Conservation (phyloP, 2,797 vertebrate genomes). For the Pangasius sanitwongsei region DNA sequence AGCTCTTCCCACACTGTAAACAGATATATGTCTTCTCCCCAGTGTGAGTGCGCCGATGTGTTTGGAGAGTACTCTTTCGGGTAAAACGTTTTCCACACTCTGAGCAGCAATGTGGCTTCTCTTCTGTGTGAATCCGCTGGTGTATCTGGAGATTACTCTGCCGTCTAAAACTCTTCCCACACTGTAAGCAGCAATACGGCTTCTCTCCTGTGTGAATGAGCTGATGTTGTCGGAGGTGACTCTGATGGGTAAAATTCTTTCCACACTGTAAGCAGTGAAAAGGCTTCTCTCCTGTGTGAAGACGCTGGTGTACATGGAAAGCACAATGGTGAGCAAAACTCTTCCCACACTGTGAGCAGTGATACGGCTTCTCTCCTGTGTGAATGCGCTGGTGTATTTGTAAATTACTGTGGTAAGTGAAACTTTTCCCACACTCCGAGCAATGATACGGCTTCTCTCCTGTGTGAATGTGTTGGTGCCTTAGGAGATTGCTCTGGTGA, state of each 20-base stretch:
- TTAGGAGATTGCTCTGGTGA: conserved; percentile 4
- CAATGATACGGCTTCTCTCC: neutral
- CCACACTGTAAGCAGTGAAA: neutral
- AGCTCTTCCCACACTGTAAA: neutral
- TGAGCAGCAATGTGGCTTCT: neutral
- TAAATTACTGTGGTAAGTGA: neutral
- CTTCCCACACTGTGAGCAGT: neutral
- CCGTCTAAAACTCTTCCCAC: neutral
- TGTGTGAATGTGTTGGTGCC: neutral
- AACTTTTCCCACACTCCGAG: neutral
- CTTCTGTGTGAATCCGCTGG: neutral
- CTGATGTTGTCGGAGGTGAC: conserved; percentile 14
- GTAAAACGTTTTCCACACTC: neutral
- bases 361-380: neutral
- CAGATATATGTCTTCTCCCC: neutral
- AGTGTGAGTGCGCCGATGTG: neutral
- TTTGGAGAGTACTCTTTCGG: neutral
- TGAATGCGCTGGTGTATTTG: conserved; percentile 9
- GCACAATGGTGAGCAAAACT: conserved; percentile 3
- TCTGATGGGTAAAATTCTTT: conserved; percentile 11
- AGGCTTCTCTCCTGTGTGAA: neutral
- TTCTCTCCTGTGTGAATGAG: neutral
- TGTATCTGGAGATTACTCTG: neutral
- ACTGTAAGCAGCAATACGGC: neutral
- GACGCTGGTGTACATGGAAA: conserved; percentile 2